A percentile compares a stretch with the other conserved stretches of the same genome.
These are phyloP conservation scores for Pseudochirops corinnae DNA, from an alignment of 2,797 vertebrate genomes.

Conservation along the genomic window DNA sequence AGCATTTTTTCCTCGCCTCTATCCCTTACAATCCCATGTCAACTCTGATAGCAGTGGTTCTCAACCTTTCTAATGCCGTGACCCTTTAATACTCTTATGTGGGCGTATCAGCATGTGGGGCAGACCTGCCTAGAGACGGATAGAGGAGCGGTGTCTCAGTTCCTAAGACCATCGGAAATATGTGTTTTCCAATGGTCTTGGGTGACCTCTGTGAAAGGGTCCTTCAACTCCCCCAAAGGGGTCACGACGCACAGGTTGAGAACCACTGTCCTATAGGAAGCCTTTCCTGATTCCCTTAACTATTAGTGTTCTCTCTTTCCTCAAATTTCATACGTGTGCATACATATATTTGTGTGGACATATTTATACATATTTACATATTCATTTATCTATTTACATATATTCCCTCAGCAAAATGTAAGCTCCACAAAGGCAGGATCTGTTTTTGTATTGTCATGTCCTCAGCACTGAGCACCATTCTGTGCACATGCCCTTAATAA, in stretches of 20 bases:
- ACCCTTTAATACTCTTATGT: too few species aligned
- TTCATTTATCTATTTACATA: background rate
- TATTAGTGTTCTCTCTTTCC: background rate
- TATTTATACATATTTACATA: background rate
- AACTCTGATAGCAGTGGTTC: too few species aligned
- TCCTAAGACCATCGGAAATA: too few species aligned
- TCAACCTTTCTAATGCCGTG: too few species aligned
- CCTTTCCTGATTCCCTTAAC: background rate
- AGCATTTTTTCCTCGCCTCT: background rate
- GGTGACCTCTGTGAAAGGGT: too few species aligned
- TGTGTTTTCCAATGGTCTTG: too few species aligned
- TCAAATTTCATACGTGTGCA: background rate
- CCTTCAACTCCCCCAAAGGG: too few species aligned
- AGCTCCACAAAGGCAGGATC: background rate
- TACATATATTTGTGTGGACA: background rate
- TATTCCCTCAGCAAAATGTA: background rate
- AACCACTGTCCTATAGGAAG: background rate
- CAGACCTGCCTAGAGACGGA: too few species aligned
- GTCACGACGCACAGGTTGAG: too few species aligned
- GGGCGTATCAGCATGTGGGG: too few species aligned
- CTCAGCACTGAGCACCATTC: background rate
- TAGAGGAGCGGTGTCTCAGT: too few species aligned
- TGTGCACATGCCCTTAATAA: background rate
- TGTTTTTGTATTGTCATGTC: background rate
- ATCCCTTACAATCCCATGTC: background rate